Evolutionary conservation across 2,888 invertebrate species (phyloP), one percentile per base, ranked within the genome.

Genomic region (Drosophila subquinaria): DNA sequence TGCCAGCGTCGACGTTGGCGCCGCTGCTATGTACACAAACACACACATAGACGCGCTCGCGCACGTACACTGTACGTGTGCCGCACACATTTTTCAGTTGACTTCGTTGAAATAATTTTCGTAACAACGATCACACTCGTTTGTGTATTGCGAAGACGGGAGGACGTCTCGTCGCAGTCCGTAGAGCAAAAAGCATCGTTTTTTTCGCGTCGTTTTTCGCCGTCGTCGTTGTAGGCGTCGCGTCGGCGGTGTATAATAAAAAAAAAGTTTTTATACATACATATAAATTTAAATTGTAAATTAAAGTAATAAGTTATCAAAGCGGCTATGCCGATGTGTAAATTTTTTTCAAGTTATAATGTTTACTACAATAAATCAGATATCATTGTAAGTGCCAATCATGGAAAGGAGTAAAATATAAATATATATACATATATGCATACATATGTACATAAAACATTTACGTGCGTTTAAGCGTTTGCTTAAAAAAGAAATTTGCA

Each of bases 41-140:
- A 53, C 60, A 63, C 35, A 47, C 42, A 50, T 30, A 55, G 9
- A 40, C 61, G 20, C 55, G 50, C 81, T 35, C 53, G 57, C 62
- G 55, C 45, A 53, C 53, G 36, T 36, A 65, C 51, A 55, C 23
- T 73, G 52, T 75, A 51, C 69, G 55, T 51, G 62, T 52, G 72
- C 51, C 81, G 77, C 69, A 83, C 70, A 87, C 80, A 83, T 74
- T 82, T 89, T 84, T 88, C 80, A 86, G 90, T 88, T 82, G 90
- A 86, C 90, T 89, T 90, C 90, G 90, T 77, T 79, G 85, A 87
- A 89, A 90, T 82, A 84, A 82, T 90, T 89, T 90, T 90, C 85
- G 89, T 87, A 88, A 90, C 90, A 88, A 88, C 91, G 92, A 92
- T 92, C 92, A 91, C 92, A 92, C 91, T 92, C 92, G 92, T 89